Conservation (phyloP, 2,888 invertebrate species). For the Ommatoiulus sabulosus region DNA sequence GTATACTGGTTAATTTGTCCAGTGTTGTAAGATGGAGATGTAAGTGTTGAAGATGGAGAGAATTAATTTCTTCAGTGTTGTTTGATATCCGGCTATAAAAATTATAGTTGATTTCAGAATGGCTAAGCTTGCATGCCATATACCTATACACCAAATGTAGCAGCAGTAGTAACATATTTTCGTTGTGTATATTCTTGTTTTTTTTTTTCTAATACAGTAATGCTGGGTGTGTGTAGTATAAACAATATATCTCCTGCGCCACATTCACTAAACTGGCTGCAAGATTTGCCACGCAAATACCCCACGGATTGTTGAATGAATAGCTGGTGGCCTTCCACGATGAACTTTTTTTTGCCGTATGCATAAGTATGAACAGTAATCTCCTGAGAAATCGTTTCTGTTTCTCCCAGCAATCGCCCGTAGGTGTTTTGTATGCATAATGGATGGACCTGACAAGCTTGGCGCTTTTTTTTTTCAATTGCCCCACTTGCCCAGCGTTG, state of each 20-base stretch:
- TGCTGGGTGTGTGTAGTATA: not conserved
- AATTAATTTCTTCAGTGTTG: no score
- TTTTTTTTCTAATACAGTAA: not conserved
- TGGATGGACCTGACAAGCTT: not conserved
- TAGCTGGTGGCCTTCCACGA: not conserved
- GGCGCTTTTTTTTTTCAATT: not conserved
- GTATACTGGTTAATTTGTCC: no score
- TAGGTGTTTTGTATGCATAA: constrained; percentile 39
- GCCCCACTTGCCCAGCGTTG: not conserved
- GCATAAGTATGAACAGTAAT: constrained; percentile 5
- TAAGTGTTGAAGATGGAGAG: no score
- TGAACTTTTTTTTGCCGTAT: not conserved
- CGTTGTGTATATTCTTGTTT: no score
- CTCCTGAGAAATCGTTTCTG: constrained; percentile 13
- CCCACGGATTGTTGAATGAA: constrained; percentile 7
- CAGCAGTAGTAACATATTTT: no score
- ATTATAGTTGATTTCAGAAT: no score
- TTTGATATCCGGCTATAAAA: no score
- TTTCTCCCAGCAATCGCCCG: not conserved
- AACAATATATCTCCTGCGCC: not conserved
- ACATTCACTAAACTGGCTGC: not conserved
- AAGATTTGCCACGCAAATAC: constrained; percentile 3
- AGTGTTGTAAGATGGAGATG: no score
- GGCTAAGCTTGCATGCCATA: no score
- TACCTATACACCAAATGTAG: no score